These are phyloP conservation scores for Tychaedon coryphoeus DNA, from an alignment of 2,113 vertebrate genomes.

Conservation along the genomic window DNA sequence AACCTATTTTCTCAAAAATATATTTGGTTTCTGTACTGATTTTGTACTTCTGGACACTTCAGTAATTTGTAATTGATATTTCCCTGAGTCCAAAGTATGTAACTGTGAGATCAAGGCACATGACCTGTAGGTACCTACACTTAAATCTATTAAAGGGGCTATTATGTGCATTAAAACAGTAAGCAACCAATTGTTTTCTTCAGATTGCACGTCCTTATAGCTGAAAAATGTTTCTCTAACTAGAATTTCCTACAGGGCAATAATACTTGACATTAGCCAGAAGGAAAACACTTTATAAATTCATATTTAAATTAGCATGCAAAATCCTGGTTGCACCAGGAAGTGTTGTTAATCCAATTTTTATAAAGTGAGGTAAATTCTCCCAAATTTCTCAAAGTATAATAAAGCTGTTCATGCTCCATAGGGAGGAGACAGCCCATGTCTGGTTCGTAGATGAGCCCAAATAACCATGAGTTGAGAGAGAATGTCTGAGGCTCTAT, in stretches of 20 bases:
- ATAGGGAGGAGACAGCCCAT: background rate
- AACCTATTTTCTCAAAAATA: background rate
- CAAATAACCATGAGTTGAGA: background rate
- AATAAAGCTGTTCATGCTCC: background rate
- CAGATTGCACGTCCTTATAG: background rate
- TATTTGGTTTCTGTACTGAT: background rate
- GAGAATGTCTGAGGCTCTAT: background rate
- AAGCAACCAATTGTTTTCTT: background rate
- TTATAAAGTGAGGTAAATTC: background rate
- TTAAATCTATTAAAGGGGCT: background rate
- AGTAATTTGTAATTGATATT: background rate
- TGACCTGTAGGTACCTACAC: accelerated
- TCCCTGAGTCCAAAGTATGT: background rate
- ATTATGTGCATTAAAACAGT: background rate
- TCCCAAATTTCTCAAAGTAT: background rate
- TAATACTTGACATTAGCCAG: background rate
- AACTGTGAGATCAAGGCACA: background rate
- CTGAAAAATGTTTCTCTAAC: background rate
- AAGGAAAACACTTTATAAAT: background rate
- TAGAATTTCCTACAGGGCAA: background rate
- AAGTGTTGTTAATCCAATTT: background rate
- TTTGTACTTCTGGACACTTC: background rate
- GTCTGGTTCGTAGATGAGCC: background rate
- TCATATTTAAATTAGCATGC: background rate
- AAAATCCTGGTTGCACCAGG: background rate